Evolutionary conservation across 2,888 invertebrate species (phyloP).

Genomic region (Volucella zonaria): DNA sequence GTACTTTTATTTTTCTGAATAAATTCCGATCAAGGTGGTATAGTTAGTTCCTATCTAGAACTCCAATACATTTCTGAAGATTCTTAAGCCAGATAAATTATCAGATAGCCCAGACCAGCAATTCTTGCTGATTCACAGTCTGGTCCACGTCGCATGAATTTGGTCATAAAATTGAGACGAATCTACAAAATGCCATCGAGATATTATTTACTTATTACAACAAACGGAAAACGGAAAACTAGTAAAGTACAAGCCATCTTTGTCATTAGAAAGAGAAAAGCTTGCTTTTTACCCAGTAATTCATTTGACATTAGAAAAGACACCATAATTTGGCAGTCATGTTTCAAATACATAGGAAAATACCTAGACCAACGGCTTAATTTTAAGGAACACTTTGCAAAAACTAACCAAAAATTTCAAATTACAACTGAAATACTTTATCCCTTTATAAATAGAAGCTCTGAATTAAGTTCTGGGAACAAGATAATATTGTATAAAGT

Average conservation of each 20-base stretch:
- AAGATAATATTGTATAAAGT: too few species aligned
- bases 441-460: not conserved
- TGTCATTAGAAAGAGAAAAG: not conserved
- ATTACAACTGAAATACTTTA: not conserved
- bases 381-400: not conserved
- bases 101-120: too few species aligned
- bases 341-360: not conserved
- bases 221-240: not conserved
- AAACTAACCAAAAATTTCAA: not conserved
- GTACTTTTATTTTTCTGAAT: too few species aligned
- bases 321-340: not conserved
- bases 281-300: not conserved
- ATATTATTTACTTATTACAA: not conserved
- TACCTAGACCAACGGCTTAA: not conserved
- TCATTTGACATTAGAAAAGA: not conserved
- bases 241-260: not conserved
- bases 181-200: too few species aligned
- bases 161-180: too few species aligned
- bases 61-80: too few species aligned
- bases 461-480: not conserved
- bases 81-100: too few species aligned
- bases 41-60: too few species aligned
- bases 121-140: too few species aligned
- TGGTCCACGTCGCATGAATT: too few species aligned
- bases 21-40: too few species aligned